A percentile compares a stretch with the other conserved stretches of the same genome.
phyloP scores from a whole-genome alignment of 1,140 invertebrate species.

The Drosophila pseudoobscura region DNA sequence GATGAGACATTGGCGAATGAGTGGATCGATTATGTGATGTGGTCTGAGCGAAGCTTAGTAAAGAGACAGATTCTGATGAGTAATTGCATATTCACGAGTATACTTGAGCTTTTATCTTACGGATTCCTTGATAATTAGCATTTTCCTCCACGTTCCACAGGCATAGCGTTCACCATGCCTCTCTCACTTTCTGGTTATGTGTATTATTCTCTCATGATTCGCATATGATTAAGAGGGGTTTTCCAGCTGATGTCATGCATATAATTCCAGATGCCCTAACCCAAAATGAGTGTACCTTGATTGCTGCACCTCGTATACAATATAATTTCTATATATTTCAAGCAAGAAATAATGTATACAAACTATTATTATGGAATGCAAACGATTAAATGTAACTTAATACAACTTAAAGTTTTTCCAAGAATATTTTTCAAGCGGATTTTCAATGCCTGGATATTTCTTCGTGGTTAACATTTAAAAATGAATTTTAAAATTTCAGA shows the following conservation, averaged over 20 bases:
- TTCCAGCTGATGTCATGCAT: slow-evolving; percentile 56
- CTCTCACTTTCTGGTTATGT: slow-evolving; percentile 4
- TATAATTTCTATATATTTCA: background rate
- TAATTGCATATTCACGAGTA: too few relatives aligned
- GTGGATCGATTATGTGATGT: background rate
- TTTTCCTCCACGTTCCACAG: background rate
- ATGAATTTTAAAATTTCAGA: too few relatives aligned
- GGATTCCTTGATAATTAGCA: too few relatives aligned
- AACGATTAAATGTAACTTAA: too few relatives aligned
- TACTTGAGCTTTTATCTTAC: too few relatives aligned
- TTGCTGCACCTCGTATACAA: background rate
- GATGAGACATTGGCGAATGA: slow-evolving; percentile 2
- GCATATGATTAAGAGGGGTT: slow-evolving; percentile 71
- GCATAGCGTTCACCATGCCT: background rate
- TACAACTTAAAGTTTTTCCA: too few relatives aligned
- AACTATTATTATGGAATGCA: too few relatives aligned
- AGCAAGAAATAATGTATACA: too few relatives aligned
- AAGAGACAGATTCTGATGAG: too few relatives aligned
- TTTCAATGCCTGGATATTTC: too few relatives aligned
- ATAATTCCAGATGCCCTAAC: slow-evolving; percentile 54
- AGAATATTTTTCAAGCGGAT: too few relatives aligned
- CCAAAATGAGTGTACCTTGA: background rate
- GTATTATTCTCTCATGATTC: background rate
- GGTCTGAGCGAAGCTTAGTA: background rate
- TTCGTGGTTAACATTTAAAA: too few relatives aligned